These are phyloP conservation scores for Beaufortia kweichowensis DNA, from an alignment of 2,113 vertebrate species.

Conservation along the genomic window DNA sequence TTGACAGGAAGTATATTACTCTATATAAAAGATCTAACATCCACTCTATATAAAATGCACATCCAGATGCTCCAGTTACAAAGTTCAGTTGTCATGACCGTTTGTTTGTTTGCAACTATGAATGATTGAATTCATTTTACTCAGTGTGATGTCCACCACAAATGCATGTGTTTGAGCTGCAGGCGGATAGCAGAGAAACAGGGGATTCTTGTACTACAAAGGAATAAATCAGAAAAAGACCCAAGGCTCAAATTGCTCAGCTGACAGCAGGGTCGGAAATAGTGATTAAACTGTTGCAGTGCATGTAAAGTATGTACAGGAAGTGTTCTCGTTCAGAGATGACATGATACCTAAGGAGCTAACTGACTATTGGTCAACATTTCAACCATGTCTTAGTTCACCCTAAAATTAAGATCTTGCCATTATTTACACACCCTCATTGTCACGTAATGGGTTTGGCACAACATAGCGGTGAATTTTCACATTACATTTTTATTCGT, in stretches of 20 bases:
- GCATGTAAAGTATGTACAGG: too few species aligned
- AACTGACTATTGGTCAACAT: too few species aligned
- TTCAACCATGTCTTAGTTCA: too few species aligned
- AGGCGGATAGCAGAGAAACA: slow-evolving; percentile 17
- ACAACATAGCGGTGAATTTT: too few species aligned
- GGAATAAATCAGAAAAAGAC: slow-evolving; percentile 28
- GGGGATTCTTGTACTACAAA: slow-evolving; percentile 15
- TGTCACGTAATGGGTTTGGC: too few species aligned
- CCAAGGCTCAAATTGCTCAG: slow-evolving; percentile 4
- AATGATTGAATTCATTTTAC: background rate
- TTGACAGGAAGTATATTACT: background rate
- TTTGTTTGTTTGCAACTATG: background rate
- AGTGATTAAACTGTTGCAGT: background rate
- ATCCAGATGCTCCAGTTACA: background rate
- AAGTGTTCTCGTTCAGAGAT: too few species aligned
- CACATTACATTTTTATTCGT: too few species aligned
- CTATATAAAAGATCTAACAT: background rate
- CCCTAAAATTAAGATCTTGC: too few species aligned
- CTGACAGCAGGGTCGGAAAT: slow-evolving; percentile 19
- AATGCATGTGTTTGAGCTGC: slow-evolving; percentile 5
- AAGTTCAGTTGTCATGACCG: background rate
- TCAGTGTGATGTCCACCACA: background rate
- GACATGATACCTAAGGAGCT: too few species aligned
- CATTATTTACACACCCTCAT: too few species aligned
- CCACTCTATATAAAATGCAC: background rate